A percentile compares a stretch with the other conserved stretches of the same genome.
Evolutionary conservation across 2,113 vertebrate species (phyloP).

Genomic region (Holacanthus passer): DNA sequence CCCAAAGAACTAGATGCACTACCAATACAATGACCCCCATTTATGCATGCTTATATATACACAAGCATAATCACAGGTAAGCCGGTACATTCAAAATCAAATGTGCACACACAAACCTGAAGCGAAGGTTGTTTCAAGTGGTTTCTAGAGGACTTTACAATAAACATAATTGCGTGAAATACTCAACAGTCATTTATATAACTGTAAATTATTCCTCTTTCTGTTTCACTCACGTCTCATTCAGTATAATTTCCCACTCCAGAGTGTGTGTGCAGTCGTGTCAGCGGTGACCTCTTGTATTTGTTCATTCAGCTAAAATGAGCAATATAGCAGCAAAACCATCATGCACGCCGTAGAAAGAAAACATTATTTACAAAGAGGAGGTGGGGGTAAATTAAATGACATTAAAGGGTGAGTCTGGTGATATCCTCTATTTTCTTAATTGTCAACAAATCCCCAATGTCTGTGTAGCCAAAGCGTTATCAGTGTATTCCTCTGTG

Average conservation of each 20-base stretch:
- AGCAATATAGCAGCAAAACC: neutral
- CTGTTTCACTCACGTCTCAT: constrained; percentile 5
- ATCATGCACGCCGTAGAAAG: neutral
- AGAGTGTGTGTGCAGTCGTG: constrained; percentile 3
- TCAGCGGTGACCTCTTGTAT: constrained; percentile 14
- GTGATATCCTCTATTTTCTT: neutral
- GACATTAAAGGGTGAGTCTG: neutral
- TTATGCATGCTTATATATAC: neutral
- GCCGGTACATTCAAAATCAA: neutral
- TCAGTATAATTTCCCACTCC: constrained; percentile 28
- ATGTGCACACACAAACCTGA: neutral
- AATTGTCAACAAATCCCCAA: neutral
- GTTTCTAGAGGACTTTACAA: constrained; percentile 20
- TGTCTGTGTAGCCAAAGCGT: neutral
- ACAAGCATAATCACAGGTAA: neutral
- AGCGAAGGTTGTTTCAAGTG: neutral
- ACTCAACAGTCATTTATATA: constrained; percentile 11
- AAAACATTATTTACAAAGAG: neutral
- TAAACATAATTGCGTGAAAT: constrained; percentile 17
- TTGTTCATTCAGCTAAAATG: constrained; percentile 41
- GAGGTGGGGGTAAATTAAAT: neutral
- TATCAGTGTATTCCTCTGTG: neutral
- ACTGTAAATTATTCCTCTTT: constrained; percentile 42
- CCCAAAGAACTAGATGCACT: neutral
- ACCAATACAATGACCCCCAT: neutral